Evolutionary conservation across 2,113 vertebrate genomes (phyloP).

Genomic region (Dasyprocta punctata): DNA sequence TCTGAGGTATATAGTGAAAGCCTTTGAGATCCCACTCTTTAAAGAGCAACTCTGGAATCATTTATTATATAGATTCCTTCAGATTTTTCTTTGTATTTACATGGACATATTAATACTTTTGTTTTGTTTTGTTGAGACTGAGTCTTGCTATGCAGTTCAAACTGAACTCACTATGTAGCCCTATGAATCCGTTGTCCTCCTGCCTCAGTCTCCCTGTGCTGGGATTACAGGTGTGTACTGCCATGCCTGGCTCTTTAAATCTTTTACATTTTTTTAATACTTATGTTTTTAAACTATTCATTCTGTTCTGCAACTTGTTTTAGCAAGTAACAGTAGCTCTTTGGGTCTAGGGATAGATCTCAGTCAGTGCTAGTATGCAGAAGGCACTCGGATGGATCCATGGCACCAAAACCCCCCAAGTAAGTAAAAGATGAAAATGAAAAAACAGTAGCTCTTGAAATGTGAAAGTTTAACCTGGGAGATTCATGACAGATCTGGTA

Average conservation of each 20-base stretch:
- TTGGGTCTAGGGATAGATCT: not conserved
- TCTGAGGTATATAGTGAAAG: not conserved
- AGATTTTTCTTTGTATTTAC: not conserved
- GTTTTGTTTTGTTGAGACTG: not conserved
- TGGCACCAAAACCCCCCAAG: not conserved
- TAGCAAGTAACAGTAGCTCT: slow-evolving; percentile 11
- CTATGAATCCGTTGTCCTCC: not conserved
- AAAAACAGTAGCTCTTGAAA: not conserved
- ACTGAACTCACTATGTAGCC: not conserved
- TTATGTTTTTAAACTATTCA: not conserved
- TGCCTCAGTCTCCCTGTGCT: not conserved
- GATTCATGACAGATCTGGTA: not conserved
- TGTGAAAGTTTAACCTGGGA: not conserved
- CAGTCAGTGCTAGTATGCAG: not conserved
- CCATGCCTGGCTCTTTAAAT: not conserved
- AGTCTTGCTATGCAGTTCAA: not conserved
- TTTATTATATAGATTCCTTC: not conserved
- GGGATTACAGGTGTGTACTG: not conserved
- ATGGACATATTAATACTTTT: not conserved
- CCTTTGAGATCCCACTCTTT: not conserved
- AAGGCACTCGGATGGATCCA: not conserved
- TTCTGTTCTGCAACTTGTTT: not conserved
- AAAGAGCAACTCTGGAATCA: not conserved
- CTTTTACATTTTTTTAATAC: not conserved
- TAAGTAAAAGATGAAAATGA: not conserved